These are phyloP conservation scores for Myopa testacea DNA, from an alignment of 2,888 invertebrate species.

Conservation along the genomic window DNA sequence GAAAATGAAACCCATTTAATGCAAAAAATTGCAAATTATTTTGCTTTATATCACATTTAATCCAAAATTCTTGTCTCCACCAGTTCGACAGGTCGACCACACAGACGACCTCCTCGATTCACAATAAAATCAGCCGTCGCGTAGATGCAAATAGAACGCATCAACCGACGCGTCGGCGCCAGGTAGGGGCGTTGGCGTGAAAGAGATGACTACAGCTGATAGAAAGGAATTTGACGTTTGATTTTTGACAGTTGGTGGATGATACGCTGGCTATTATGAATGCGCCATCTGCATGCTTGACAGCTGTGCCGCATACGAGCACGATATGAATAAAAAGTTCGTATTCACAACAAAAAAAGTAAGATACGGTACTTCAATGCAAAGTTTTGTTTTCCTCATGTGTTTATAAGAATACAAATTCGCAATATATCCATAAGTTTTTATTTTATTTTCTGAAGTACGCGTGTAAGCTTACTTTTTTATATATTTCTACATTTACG, in stretches of 20 bases:
- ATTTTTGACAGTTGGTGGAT: neutral
- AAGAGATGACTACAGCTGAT: neutral
- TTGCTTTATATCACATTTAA: neutral
- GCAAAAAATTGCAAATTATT: neutral
- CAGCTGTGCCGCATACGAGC: slow-evolving; percentile 1
- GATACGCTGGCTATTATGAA: neutral
- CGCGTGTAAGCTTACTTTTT: no score
- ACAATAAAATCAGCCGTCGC: slow-evolving; percentile 20
- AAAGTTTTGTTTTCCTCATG: neutral
- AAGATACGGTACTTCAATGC: no score
- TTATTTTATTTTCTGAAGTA: no score
- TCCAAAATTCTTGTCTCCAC: neutral
- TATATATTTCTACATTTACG: no score
- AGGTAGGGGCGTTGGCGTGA: neutral
- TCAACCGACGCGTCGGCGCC: neutral
- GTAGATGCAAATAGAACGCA: neutral
- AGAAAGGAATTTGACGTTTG: neutral
- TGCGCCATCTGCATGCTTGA: neutral
- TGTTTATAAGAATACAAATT: neutral
- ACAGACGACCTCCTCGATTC: slow-evolving; percentile 27
- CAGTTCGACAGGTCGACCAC: neutral
- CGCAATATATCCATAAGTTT: no score
- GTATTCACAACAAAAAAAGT: no score
- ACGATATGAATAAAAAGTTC: neutral
- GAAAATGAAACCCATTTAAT: no score